Evolutionary conservation across 2,113 vertebrate genomes (phyloP), one percentile per base, ranked within the genome.

Genomic region (Orcinus orca): DNA sequence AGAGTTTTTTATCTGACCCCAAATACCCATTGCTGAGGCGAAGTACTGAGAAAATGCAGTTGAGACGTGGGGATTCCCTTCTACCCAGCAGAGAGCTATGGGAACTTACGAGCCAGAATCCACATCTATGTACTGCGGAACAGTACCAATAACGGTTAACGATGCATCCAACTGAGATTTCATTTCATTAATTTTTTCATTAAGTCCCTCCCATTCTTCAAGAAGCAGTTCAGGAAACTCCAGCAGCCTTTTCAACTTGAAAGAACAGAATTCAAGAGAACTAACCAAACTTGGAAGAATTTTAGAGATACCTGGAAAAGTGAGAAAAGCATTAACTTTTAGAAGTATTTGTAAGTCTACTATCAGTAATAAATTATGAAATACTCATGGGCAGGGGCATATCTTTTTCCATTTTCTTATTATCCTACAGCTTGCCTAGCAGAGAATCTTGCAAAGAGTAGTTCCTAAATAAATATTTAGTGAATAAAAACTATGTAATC

Each of bases 201-300:
- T 97, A 76, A 99, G 88, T 65, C 92, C 97, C 44, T 60, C 11
- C 98, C 98, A 99, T 44, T 99, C 98, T 81, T 97, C 96, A 92
- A 80, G 0, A 0, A 93, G 20, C 29, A 93, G 91, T 4, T 33
- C 88, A 86, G 93, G 83, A 87, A 25, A n/a, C 44, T 17, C 55
- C 65, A 95, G 81, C 33, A 38, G 5, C 63, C 86, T 96, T 96
- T 98, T 96, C 38, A 98, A 91, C 76, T 98, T 99, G 50, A 96
- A 97, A 25, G 96, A 70, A 98, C 99, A 99, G n/a, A 97, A 96
- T 63, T 99, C 98, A 89, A 99, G 95, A 84, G 55, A 97, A 93
- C 87, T 81, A 44, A 96, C 85, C 95, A 99, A 96, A 71, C 90
- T 95, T 96, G 97, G 95, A 96, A 99, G 96, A 84, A 98, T 96